Evolutionary conservation across 2,888 invertebrate genomes (phyloP), one percentile per base, ranked within the genome.

Genomic region (Saturnia pavonia): DNA sequence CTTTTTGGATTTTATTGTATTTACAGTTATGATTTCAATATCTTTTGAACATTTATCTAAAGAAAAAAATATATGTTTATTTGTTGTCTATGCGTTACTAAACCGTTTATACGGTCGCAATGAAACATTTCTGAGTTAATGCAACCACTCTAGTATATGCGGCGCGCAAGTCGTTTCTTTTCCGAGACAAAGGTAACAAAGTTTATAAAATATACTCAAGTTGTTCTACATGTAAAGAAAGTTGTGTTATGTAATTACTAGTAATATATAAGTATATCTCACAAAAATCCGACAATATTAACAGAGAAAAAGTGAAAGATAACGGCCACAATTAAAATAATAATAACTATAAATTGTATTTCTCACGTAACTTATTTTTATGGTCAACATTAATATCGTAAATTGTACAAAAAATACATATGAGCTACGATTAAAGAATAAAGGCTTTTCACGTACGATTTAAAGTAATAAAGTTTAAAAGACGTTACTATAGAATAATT

Each of bases 231-330:
- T 8, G 40, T 4, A 40, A 65, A 65, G 65, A 65, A 65, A 65
- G 65, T 65, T 8, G n/a, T n/a, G 27, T 27, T 40, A 45, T 40
- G 19, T 60, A 69, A 69, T 16, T 34, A 69, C 34, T 19, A 69
- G 34, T 27, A 51, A n/a, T 57, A 57, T 27, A 51, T 54, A 16
- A 45, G n/a, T n/a, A 34, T 48, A 54, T 54, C 22, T 54, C 54
- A 54, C 54, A 54, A n/a, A 11, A 19, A 60, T 43, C 60, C 7
- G 22, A 57, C 9, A 69, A 34, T 63, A 40, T 19, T 43, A 69
- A 11, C 27, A 40, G 19, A 65, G 65, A 40, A 65, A 40, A 40
- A 40, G 65, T 40, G 40, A 65, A 65, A 65, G 40, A 40, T 65
- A 65, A 65, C 40, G 19, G 65, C 40, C 6, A 34, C 22, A 65